These are phyloP conservation scores for Melozone crissalis DNA, from an alignment of 2,113 vertebrate species.

Conservation along the genomic window DNA sequence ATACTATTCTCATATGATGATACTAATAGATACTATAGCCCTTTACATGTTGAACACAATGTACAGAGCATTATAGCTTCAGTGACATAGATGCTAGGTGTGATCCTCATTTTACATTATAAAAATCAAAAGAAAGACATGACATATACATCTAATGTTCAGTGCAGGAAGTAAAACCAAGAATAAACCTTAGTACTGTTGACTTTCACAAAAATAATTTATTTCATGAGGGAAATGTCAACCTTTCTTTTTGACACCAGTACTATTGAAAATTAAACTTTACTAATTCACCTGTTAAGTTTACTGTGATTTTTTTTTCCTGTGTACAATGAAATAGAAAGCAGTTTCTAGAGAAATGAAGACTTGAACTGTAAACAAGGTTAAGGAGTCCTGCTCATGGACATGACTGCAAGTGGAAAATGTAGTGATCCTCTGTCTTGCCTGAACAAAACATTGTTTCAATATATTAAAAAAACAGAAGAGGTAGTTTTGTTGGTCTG, in stretches of 20 bases:
- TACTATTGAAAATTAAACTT: background rate
- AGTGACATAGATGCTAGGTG: background rate
- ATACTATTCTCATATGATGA: background rate
- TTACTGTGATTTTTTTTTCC: background rate
- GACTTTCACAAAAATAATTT: background rate
- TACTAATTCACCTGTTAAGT: background rate
- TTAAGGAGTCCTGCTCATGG: background rate
- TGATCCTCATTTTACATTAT: background rate
- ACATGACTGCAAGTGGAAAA: slow-evolving; percentile 20
- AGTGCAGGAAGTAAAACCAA: background rate
- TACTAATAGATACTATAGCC: background rate
- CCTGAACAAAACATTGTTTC: background rate
- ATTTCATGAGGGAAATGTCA: background rate
- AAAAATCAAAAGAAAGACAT: background rate
- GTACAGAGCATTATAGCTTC: background rate
- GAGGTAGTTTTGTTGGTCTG: background rate
- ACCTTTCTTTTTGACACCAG: background rate
- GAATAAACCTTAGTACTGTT: background rate
- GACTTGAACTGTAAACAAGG: background rate
- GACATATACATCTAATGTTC: background rate
- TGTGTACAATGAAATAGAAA: background rate
- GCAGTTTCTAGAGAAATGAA: background rate
- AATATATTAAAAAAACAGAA: background rate
- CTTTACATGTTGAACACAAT: background rate
- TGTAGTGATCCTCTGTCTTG: background rate